A percentile compares a stretch with the other conserved stretches of the same genome.
Evolutionary conservation across 2,797 vertebrate genomes (phyloP).

Genomic region (Linurgus olivaceus): DNA sequence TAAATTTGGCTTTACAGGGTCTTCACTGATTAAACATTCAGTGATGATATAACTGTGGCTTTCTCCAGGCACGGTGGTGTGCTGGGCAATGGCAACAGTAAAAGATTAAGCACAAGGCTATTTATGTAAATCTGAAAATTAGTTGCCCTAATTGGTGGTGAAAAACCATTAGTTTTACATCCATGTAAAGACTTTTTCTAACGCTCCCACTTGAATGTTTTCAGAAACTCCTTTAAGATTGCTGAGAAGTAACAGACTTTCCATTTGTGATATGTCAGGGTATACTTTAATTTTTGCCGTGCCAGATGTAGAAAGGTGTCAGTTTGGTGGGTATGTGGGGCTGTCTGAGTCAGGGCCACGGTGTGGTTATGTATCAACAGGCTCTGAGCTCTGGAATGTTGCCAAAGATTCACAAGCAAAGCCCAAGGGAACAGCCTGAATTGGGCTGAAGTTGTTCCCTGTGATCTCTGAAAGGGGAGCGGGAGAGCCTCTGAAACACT

Average conservation of each 20-base stretch:
- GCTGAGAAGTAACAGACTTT: neutral
- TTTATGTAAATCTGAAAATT: neutral
- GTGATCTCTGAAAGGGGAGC: neutral
- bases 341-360: accelerated
- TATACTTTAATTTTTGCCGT: neutral
- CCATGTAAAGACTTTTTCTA: neutral
- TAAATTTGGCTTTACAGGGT: neutral
- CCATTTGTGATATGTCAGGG: neutral
- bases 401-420: neutral
- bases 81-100: neutral
- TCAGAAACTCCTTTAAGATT: neutral
- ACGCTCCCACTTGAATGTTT: neutral
- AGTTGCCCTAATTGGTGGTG: neutral
- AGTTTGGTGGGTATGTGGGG: neutral
- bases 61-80: neutral
- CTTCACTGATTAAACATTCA: neutral
- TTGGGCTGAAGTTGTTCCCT: neutral
- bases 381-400: neutral
- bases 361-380: neutral
- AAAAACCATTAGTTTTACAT: neutral
- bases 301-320: neutral
- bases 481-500: neutral
- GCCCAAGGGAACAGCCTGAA: neutral
- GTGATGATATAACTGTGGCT: neutral
- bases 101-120: neutral